Conservation (phyloP, 2,888 invertebrate species). For the Itoplectis maculator region DNA sequence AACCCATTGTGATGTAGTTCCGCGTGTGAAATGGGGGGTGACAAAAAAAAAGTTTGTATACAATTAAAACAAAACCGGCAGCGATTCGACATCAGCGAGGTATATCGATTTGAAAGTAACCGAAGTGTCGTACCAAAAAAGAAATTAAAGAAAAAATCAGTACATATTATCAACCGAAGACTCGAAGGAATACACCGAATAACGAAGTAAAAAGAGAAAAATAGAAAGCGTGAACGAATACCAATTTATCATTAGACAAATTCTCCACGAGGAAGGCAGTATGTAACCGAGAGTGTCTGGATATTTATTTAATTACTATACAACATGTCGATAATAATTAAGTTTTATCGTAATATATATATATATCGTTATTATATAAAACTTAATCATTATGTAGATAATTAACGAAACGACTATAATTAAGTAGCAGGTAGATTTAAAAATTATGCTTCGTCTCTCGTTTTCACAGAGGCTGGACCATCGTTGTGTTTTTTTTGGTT, state of each 20-base stretch:
- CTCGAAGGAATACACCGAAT: conserved; percentile 72
- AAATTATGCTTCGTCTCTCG: conserved; percentile 78
- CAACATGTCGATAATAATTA: conserved; percentile 69
- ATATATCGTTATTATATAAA: conserved; percentile 53
- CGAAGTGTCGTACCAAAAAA: conserved; percentile 47
- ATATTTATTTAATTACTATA: conserved; percentile 81
- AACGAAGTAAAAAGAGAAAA: conserved; percentile 54
- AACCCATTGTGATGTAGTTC: conserved; percentile 56
- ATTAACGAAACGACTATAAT: conserved; percentile 77
- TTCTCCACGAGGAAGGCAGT: conserved; percentile 55
- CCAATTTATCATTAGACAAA: conserved; percentile 66
- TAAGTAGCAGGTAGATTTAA: conserved; percentile 78
- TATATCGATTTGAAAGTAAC: conserved; percentile 64
- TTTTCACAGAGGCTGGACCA: conserved; percentile 74
- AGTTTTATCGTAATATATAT: conserved; percentile 62
- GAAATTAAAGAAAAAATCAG: conserved; percentile 30
- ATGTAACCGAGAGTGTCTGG: conserved; percentile 74
- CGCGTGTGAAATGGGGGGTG: conserved; percentile 47
- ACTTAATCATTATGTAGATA: conserved; percentile 75
- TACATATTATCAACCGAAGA: conserved; percentile 74
- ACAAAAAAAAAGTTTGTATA: conserved; percentile 45
- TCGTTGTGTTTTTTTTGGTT: conserved; percentile 15
- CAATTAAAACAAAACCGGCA: conserved; percentile 21
- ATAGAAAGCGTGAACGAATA: conserved; percentile 56
- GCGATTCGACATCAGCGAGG: conserved; percentile 37